Conservation (phyloP, 2,888 invertebrate species). For the Caenorhabditis sp. region DNA sequence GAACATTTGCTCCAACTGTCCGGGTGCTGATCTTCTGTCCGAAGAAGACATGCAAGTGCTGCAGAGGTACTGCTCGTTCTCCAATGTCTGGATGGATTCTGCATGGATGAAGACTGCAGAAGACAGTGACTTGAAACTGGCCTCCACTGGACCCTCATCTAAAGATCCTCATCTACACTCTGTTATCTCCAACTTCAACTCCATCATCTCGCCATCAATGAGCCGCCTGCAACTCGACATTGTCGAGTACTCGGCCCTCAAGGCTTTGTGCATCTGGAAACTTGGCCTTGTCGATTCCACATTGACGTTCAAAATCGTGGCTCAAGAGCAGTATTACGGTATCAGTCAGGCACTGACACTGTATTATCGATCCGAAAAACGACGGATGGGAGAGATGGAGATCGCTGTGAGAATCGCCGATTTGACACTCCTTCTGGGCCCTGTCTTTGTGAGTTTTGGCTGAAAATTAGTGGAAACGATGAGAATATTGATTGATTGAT, state of each 20-base stretch:
- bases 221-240: constrained; percentile 38
- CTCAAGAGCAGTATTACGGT: constrained; percentile 50
- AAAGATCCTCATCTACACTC: neutral
- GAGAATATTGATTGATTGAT: neutral
- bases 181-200: constrained; percentile 14
- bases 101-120: neutral
- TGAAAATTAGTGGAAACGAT: too few species aligned
- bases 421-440: neutral
- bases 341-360: constrained; percentile 37
- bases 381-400: neutral
- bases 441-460: constrained; percentile 44
- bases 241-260: constrained; percentile 66
- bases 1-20: constrained; percentile 19
- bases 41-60: constrained; percentile 17
- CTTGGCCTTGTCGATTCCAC: constrained; percentile 55
- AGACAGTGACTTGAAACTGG: too few species aligned
- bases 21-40: constrained; percentile 29
- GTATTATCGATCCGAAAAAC: constrained; percentile 29
- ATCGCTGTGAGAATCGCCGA: neutral
- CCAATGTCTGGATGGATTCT: constrained; percentile 26
- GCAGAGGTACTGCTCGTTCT: constrained; percentile 14
- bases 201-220: neutral
- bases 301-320: constrained; percentile 37
- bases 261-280: constrained; percentile 67
- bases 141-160: neutral